A percentile compares a stretch with the other conserved stretches of the same genome.
Evolutionary conservation across 2,888 invertebrate genomes (phyloP).

Genomic region (Drosophila incognita): DNA sequence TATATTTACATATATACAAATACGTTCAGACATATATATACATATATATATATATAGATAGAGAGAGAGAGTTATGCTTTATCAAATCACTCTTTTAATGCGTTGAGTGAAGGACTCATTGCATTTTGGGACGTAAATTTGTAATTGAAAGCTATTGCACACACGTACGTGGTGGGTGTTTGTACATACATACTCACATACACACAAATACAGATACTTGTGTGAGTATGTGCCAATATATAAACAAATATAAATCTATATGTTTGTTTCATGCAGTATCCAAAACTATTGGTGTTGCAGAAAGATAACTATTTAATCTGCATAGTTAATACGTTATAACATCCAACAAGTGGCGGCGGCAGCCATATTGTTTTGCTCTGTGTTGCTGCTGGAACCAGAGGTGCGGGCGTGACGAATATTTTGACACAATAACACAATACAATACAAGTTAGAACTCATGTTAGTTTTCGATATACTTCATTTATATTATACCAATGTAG

Average conservation of each 20-base stretch:
- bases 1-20: constrained; percentile 9
- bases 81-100: constrained; percentile 15
- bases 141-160: constrained; percentile 59
- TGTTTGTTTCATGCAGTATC: background rate
- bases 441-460: constrained; percentile 11
- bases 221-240: constrained; percentile 3
- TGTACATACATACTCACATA: constrained; percentile 18
- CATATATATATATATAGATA: background rate
- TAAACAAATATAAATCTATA: background rate
- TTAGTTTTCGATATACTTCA: constrained; percentile 11
- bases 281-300: constrained; percentile 1
- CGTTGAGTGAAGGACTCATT: constrained; percentile 20
- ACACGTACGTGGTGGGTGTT: constrained; percentile 13
- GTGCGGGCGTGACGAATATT: constrained; percentile 58
- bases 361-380: constrained; percentile 83
- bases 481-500: background rate
- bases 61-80: background rate
- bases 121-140: constrained; percentile 48
- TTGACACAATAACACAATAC: constrained; percentile 38
- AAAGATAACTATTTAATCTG: constrained; percentile 28
- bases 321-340: constrained; percentile 52
- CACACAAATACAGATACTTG: constrained; percentile 13
- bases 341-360: constrained; percentile 84
- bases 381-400: constrained; percentile 42
- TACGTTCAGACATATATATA: background rate